Evolutionary conservation across 64 coral and sea anemone genomes (phyloP).

Genomic region (Acropora yongei): DNA sequence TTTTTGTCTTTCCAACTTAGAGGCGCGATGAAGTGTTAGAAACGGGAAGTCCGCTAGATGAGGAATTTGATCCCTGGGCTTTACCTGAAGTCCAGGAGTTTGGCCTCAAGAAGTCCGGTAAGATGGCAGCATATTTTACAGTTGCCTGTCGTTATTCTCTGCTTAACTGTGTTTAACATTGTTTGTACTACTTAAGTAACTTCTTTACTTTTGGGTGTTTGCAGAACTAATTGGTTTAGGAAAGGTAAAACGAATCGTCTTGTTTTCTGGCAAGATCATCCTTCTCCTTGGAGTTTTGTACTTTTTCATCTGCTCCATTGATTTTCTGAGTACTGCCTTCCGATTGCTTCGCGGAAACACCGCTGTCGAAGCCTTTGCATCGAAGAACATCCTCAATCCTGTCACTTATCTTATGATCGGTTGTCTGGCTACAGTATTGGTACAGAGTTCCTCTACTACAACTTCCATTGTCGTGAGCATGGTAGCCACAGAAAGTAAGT

Average conservation of each 20-base stretch:
- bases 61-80: slow-evolving; percentile 94
- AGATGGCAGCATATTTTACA: background rate
- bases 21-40: background rate
- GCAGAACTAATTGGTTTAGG: slow-evolving; percentile 69
- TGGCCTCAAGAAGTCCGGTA: slow-evolving; percentile 89
- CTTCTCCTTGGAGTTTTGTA: slow-evolving; percentile 82
- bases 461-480: slow-evolving; percentile 97
- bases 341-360: slow-evolving; percentile 94
- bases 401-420: slow-evolving; percentile 94
- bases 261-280: slow-evolving; percentile 45
- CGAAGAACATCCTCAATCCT: slow-evolving; percentile 78
- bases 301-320: slow-evolving; percentile 96
- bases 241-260: slow-evolving; percentile 60
- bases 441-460: slow-evolving; percentile 95
- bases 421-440: slow-evolving; percentile 88
- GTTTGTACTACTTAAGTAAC: no score
- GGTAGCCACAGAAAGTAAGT: slow-evolving; percentile 92
- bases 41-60: background rate
- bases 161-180: background rate
- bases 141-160: background rate
- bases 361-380: slow-evolving; percentile 87
- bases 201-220: background rate
- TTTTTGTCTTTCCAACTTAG: background rate
- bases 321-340: slow-evolving; percentile 94
- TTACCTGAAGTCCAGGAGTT: slow-evolving; percentile 75